Evolutionary conservation across 1,140 invertebrate species (phyloP).

Genomic region (Bombus balteatus): DNA sequence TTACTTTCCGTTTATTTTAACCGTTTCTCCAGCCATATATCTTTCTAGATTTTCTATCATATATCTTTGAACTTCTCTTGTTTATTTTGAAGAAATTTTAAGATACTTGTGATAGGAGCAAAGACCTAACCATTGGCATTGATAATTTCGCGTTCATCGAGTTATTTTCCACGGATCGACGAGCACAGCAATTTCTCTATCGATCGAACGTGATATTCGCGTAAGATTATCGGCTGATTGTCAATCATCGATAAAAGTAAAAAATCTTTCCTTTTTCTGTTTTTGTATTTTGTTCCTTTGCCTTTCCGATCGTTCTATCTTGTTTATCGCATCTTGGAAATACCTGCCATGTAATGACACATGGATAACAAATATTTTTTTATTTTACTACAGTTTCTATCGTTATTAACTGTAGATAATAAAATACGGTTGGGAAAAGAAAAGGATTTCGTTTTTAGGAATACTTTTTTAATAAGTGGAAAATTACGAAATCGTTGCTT

Average conservation of each 20-base stretch:
- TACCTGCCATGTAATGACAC: background rate
- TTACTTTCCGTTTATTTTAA: background rate
- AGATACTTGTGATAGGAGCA: too few relatives aligned
- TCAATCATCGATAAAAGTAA: background rate
- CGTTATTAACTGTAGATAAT: background rate
- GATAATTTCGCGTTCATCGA: background rate
- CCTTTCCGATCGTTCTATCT: background rate
- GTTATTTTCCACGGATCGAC: background rate
- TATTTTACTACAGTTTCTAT: background rate
- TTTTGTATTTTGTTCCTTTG: background rate
- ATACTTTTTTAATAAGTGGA: background rate
- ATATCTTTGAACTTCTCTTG: background rate
- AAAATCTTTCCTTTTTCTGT: accelerated
- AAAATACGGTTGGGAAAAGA: background rate
- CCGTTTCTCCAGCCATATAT: background rate
- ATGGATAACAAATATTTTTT: background rate
- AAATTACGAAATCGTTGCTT: background rate
- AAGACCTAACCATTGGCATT: background rate
- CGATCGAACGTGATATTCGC: background rate
- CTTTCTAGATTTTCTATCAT: too few relatives aligned
- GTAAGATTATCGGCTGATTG: background rate
- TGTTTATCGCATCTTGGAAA: background rate
- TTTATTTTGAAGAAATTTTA: background rate
- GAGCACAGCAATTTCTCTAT: background rate
- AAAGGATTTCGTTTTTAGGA: background rate